Base-by-base conservation (phyloP, 1,140 invertebrate species). In the Lepidurus arcticus region DNA sequence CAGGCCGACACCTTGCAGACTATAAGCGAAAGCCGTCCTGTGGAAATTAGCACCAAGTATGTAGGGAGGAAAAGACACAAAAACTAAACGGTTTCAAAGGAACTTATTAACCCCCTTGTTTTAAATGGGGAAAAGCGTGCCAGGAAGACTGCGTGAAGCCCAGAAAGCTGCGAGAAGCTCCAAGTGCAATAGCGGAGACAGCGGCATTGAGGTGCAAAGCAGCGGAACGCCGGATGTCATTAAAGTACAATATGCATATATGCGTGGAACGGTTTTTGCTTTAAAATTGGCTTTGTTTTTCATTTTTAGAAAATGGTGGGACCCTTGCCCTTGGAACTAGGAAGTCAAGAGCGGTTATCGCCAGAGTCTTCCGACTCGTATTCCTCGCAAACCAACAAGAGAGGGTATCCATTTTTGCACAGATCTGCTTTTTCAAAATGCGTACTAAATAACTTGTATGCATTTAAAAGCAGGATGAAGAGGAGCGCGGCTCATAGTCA, bases 121-220 rank as follows among this genome's bases (percentile, higher is more conserved):
- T 65, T 65, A 9, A 65, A 21, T 21, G 16, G 53, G 16, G 21
- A 16, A 16, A 65, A 65, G 53, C 16, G 53, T 65, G 53, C 53
- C 53, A 65, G 53, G 53, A 65, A 65, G 53, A 65, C 7, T 65
- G 53, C 53, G 53, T 21, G 53, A 90, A 82, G 85, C 87, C 34
- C 90, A 88, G 73, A 91, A 91, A 83, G 90, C 90, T 42, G 89
- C 89, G 44, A 86, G 91, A 76, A 90, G 87, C 81, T 89, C 90
- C 76, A 92, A 92, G 84, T 92, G 91, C 83, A 91, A 91, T 84
- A 91, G 90, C 81, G 91, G 90, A 11, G 91, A 92, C 83, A 91
- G 90, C 75, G 91, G 91, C 44, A 92, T 92, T 82, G 90, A 91
- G 84, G 90, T 91, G 78, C 90, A 91, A 85, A 86, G 90, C 79